Evolutionary conservation across 2,113 vertebrate genomes (phyloP), one percentile per base, ranked within the genome.

Genomic region (Stomatorhinus ivindoensis): DNA sequence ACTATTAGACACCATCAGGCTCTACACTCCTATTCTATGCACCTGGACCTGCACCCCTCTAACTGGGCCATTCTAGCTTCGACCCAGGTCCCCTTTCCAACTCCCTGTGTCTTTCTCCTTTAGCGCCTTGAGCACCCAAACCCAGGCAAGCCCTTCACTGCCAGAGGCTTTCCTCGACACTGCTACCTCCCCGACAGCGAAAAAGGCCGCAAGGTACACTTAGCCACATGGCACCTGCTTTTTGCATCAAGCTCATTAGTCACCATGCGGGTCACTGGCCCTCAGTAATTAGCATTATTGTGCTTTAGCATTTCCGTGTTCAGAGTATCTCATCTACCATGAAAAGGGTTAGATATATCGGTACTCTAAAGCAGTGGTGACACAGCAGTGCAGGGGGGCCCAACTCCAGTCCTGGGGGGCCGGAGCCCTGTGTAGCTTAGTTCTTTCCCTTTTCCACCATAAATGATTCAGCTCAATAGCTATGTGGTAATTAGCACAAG

Each of bases 131-230:
- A 98, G 91, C 98, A 99, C 90, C 96, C 97, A 0, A 98, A 97
- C 91, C 97, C 97, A 0, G 97, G 97, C 88, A 99, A 98, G 93
- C 97, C 96, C 89, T 99, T 97, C 94, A 99, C 97, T 0, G 97
- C 98, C 92, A 96, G 97, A 13, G 98, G 98, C 90, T 99, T 99
- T 87, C 98, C 98, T 0, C 94, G 98, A 91, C 98, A 99, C 90
- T 99, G 98, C 92, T 99, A 99, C 96, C 97, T 99, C 93, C 97
- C 98, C 0, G 98, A 99, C 95, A 99, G 96, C 0, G 97, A 99
- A 93, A 98, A 96, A 91, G 98, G 98, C 91, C 96, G 98, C 94
- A 98, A 97, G 95, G 98, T 99, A 92, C 3, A 11, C n/a, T 13
- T 13, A 69, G 61, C 27, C 10, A 4, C 27, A 1, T 9, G 2